phyloP scores from a whole-genome alignment of 1,140 invertebrate genomes.

The Drosophila funebris region DNA sequence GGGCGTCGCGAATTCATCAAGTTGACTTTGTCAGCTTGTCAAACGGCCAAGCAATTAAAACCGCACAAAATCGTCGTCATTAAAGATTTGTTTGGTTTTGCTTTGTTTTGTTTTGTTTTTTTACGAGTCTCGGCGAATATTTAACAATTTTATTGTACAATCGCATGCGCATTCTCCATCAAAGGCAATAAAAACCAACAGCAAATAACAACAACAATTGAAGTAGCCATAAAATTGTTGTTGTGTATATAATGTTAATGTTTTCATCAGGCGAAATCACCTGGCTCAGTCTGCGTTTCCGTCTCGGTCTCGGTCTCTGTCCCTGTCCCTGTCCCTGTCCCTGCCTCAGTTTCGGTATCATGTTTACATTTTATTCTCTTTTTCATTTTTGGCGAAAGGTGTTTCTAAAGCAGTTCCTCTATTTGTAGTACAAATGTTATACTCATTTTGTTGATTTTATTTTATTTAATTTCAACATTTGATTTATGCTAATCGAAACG shows the following conservation, averaged over 20 bases:
- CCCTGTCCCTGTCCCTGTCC: neutral
- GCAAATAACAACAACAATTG: conserved; percentile 51
- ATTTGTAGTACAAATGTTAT: conserved; percentile 66
- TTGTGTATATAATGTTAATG: conserved; percentile 75
- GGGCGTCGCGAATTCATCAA: conserved; percentile 76
- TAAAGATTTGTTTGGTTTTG: conserved; percentile 61
- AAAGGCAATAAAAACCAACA: neutral
- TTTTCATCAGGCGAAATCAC: conserved; percentile 67
- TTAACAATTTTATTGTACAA: conserved; percentile 73
- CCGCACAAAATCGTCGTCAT: conserved; percentile 65
- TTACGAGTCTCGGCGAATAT: conserved; percentile 58
- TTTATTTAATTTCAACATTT: conserved; percentile 35
- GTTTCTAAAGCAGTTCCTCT: conserved; percentile 64
- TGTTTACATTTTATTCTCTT: conserved; percentile 40
- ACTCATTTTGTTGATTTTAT: too few relatives aligned
- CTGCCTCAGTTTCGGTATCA: conserved; percentile 34
- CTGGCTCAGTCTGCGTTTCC: conserved; percentile 2
- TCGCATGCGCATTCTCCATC: conserved; percentile 66
- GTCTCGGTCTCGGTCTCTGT: neutral
- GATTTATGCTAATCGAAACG: conserved; percentile 77
- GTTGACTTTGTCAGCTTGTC: conserved; percentile 51
- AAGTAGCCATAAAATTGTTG: conserved; percentile 72
- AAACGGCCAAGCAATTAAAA: conserved; percentile 69
- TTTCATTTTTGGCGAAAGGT: conserved; percentile 65
- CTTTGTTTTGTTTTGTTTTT: conserved; percentile 40